phyloP scores from a whole-genome alignment of 1,140 invertebrate species.

The Harlomillsia oculata region DNA sequence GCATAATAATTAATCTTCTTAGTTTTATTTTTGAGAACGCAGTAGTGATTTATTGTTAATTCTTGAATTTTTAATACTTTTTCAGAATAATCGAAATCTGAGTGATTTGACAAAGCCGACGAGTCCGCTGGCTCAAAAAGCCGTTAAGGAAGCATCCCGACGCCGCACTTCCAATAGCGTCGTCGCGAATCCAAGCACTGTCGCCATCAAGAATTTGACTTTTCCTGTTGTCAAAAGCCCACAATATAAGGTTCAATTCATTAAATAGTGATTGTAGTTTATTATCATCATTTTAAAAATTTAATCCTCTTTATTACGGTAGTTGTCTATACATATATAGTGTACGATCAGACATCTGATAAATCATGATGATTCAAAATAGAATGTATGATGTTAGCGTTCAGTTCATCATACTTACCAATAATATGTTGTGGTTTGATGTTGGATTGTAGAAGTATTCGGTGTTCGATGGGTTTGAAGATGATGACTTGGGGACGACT shows the following conservation, averaged over 20 bases:
- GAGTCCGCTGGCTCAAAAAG: constrained; percentile 56
- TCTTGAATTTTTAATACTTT: too few relatives aligned
- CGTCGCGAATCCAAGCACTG: not conserved
- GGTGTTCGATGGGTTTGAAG: constrained; percentile 50
- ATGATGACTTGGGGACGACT: constrained; percentile 39
- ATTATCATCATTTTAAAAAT: too few relatives aligned
- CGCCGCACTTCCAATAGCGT: constrained; percentile 22
- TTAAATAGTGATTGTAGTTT: not conserved
- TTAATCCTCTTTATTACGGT: too few relatives aligned
- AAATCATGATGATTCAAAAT: too few relatives aligned
- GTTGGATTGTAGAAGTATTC: constrained; percentile 23
- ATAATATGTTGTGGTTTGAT: too few relatives aligned
- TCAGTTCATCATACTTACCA: too few relatives aligned
- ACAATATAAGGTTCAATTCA: not conserved
- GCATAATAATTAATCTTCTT: not conserved
- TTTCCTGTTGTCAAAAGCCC: constrained; percentile 16
- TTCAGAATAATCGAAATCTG: constrained; percentile 50
- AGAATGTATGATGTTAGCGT: too few relatives aligned
- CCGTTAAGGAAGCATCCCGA: constrained; percentile 44
- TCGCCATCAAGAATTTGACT: constrained; percentile 24
- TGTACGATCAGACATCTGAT: too few relatives aligned
- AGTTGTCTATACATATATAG: too few relatives aligned
- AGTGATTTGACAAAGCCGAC: constrained; percentile 64
- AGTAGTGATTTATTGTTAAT: not conserved
- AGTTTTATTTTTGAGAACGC: not conserved